A percentile compares a stretch with the other conserved stretches of the same genome.
Evolutionary conservation across 2,797 vertebrate genomes (phyloP).

Genomic region (Pangasius djambal): DNA sequence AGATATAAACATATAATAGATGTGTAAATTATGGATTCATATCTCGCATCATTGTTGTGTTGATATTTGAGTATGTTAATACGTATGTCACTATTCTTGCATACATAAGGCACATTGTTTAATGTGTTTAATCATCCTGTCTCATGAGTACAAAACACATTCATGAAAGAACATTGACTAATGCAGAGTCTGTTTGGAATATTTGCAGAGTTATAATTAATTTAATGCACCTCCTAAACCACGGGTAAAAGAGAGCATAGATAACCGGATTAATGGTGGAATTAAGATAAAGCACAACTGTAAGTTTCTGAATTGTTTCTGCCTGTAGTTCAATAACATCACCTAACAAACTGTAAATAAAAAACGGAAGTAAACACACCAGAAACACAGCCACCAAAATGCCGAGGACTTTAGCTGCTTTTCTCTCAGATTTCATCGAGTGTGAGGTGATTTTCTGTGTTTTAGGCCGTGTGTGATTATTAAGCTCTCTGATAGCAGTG

Average conservation of each 20-base stretch:
- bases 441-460: neutral
- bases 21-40: too few species aligned
- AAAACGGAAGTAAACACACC: neutral
- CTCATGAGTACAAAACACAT: neutral
- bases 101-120: neutral
- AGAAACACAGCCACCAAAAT: neutral
- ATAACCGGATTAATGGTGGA: conserved; percentile 24
- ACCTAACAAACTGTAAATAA: neutral
- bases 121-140: neutral
- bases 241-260: neutral
- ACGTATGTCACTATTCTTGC: neutral
- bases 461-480: neutral
- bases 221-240: conserved; percentile 35
- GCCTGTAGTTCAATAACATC: neutral
- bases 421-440: neutral
- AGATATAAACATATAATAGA: too few species aligned
- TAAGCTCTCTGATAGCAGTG: too few species aligned
- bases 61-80: neutral
- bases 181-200: neutral
- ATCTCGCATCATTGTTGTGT: neutral
- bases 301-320: neutral
- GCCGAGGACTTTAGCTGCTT: neutral
- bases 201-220: conserved; percentile 32
- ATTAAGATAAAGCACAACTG: neutral
- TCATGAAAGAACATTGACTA: neutral